A percentile compares a stretch with the other conserved stretches of the same genome.
These are phyloP conservation scores for Mimachlamys varia DNA, from an alignment of 2,888 invertebrate genomes.

Conservation along the genomic window DNA sequence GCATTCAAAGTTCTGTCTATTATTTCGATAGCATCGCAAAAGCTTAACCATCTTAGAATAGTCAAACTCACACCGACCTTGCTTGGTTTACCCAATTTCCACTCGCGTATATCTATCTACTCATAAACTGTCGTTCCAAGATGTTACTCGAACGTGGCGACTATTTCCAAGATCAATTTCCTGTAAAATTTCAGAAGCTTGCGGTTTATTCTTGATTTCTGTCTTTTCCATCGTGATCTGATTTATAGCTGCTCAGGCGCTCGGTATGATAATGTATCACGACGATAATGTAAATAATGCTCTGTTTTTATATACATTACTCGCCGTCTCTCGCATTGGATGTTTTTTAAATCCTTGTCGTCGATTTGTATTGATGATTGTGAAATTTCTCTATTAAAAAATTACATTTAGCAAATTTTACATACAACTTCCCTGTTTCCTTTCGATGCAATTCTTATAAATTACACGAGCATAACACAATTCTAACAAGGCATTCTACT, in stretches of 20 bases:
- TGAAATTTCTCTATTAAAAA: not conserved
- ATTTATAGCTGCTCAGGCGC: not conserved
- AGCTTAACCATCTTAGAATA: not conserved
- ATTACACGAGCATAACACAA: not conserved
- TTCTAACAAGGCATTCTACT: not conserved
- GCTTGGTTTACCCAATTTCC: not conserved
- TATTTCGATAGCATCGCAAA: not conserved
- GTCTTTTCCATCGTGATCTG: not conserved
- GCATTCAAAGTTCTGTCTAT: not conserved
- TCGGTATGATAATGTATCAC: not conserved
- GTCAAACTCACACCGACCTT: not conserved
- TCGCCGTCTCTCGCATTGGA: not conserved
- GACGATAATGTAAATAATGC: not conserved
- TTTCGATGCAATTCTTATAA: not conserved
- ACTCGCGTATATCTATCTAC: not conserved
- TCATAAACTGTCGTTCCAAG: not conserved
- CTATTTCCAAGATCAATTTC: not conserved
- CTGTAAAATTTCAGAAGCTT: not conserved
- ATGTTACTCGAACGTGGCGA: not conserved
- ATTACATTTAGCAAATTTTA: not conserved
- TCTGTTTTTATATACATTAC: not conserved
- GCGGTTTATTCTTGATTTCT: not conserved
- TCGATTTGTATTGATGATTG: not conserved
- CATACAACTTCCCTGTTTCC: too few species aligned
- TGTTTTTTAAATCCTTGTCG: not conserved